Conservation (phyloP, 2,888 invertebrate species). For the Subacronicta megacephala region DNA sequence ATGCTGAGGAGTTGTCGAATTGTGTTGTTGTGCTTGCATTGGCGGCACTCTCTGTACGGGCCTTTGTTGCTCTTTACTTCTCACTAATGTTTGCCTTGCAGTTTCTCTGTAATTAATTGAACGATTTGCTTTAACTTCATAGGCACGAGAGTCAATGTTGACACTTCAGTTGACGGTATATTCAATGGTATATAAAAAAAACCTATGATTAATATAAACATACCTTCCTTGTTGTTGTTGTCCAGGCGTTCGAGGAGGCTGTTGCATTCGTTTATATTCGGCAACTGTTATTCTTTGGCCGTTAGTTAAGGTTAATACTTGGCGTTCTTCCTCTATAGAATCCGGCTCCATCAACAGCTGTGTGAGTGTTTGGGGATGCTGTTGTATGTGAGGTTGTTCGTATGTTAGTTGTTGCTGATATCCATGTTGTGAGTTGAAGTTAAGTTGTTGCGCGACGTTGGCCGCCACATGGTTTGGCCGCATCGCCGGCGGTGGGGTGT, state of each 20-base stretch:
- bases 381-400: constrained; percentile 71
- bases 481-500: constrained; percentile 69
- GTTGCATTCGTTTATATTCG: constrained; percentile 82
- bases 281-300: constrained; percentile 85
- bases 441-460: constrained; percentile 55
- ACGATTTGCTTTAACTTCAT: not conserved
- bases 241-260: constrained; percentile 70
- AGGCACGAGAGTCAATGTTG: not conserved
- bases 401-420: constrained; percentile 71
- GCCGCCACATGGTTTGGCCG: constrained; percentile 56
- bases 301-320: constrained; percentile 77
- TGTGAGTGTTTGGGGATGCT: constrained; percentile 71
- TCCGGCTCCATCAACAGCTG: constrained; percentile 80
- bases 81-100: constrained; percentile 81
- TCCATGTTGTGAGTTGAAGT: constrained; percentile 71
- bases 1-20: constrained; percentile 60
- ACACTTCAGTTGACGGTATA: not conserved
- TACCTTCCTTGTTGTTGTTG: constrained; percentile 77
- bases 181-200: not conserved
- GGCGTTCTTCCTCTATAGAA: constrained; percentile 78
- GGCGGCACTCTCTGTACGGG: constrained; percentile 86
- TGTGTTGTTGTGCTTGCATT: constrained; percentile 80
- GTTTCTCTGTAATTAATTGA: constrained; percentile 71
- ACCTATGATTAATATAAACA: not conserved
- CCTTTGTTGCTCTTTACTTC: constrained; percentile 83